Evolutionary conservation across 2,797 vertebrate species (phyloP).

Genomic region (Gymnothorax javanicus): DNA sequence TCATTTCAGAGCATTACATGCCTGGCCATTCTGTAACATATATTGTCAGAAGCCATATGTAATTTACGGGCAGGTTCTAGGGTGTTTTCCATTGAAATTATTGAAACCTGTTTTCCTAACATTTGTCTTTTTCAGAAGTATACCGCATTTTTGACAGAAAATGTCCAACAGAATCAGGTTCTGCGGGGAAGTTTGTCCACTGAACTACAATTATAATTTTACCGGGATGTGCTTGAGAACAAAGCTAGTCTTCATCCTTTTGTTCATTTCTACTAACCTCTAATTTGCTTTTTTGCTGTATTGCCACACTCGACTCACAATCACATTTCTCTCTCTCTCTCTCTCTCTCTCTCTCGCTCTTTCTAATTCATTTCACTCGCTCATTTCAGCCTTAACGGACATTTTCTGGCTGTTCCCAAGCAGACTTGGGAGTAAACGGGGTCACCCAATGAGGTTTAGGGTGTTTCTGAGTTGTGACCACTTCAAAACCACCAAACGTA

Average conservation of each 20-base stretch:
- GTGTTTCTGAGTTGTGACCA: neutral
- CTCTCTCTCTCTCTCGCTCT: neutral
- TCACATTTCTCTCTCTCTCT: neutral
- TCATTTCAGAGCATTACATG: neutral
- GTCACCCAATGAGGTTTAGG: neutral
- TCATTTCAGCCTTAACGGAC: neutral
- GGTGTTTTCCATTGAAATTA: neutral
- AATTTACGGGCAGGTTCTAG: neutral
- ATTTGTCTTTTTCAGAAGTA: neutral
- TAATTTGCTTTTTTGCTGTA: neutral
- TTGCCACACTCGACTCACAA: neutral
- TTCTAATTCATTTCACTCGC: neutral
- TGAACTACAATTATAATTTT: neutral
- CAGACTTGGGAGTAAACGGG: neutral
- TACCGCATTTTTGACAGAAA: neutral
- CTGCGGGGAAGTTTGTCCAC: neutral
- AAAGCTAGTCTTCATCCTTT: neutral
- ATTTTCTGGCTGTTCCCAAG: neutral
- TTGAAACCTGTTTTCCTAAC: neutral
- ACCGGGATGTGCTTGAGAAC: neutral
- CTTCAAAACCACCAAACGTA: neutral
- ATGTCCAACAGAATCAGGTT: neutral
- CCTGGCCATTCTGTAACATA: neutral
- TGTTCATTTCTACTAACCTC: neutral
- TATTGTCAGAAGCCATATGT: neutral